These are phyloP conservation scores for Cirrhinus mrigala DNA, from an alignment of 2,797 vertebrate species.

Conservation along the genomic window DNA sequence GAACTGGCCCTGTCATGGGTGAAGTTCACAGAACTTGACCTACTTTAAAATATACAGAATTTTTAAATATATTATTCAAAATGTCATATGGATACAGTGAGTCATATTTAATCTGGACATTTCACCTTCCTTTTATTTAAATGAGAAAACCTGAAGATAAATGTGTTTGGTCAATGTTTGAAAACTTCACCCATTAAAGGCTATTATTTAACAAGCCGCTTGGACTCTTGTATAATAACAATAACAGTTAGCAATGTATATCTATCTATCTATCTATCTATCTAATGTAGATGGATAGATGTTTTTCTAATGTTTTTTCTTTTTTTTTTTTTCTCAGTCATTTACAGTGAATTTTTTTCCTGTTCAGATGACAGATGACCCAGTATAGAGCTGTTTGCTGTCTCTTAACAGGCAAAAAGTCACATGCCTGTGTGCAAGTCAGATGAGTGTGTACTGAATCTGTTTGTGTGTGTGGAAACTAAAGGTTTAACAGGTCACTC, in stretches of 20 bases:
- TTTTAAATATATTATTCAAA: neutral
- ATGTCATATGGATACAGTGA: neutral
- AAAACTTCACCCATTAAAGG: neutral
- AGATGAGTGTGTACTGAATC: conserved; percentile 2
- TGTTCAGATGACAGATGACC: conserved; percentile 23
- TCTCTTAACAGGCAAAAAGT: conserved; percentile 28
- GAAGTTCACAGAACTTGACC: neutral
- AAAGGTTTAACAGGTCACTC: neutral
- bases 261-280: conserved; percentile 17
- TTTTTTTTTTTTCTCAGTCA: conserved; percentile 15
- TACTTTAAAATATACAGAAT: neutral
- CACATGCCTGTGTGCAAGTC: conserved; percentile 46
- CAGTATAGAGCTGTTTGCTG: neutral
- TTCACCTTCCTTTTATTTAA: neutral
- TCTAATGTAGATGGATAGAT: too few relatives aligned
- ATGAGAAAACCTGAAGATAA: neutral
- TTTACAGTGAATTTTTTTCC: conserved; percentile 24
- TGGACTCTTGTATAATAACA: neutral
- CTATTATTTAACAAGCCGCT: neutral
- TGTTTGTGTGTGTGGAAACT: neutral
- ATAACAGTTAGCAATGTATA: neutral
- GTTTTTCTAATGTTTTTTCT: too few relatives aligned
- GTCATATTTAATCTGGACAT: neutral
- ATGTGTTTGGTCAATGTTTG: conserved; percentile 20
- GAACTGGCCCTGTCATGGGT: neutral